phyloP scores from a whole-genome alignment of 2,797 vertebrate genomes.

The Vultur gryphus region DNA sequence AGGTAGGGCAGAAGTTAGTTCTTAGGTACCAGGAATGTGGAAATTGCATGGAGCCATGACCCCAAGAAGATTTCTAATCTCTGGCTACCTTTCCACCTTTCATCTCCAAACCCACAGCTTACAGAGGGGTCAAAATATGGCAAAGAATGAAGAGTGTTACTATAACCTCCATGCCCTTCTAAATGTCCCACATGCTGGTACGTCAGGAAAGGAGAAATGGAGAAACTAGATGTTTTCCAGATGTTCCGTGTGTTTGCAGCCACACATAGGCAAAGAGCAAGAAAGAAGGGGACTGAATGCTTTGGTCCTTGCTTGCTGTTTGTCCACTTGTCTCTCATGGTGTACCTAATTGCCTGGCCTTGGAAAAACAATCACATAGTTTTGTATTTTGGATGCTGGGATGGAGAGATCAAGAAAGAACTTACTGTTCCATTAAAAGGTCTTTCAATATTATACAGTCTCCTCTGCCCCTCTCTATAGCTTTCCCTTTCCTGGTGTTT shows the following conservation, averaged over 20 bases:
- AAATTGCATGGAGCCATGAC: not conserved
- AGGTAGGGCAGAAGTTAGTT: not conserved
- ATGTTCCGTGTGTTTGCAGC: not conserved
- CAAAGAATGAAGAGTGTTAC: not conserved
- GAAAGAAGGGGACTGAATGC: not conserved
- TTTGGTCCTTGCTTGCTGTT: not conserved
- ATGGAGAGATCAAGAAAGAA: not conserved
- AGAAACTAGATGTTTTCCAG: not conserved
- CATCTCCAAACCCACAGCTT: not conserved
- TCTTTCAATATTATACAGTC: not conserved
- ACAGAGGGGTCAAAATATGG: not conserved
- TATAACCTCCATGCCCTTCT: not conserved
- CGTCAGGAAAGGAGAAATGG: not conserved
- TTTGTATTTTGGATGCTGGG: not conserved
- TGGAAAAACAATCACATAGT: not conserved
- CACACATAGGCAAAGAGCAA: not conserved
- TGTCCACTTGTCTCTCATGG: not conserved
- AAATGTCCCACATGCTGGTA: not conserved
- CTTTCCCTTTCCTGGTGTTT: not conserved
- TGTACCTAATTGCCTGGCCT: not conserved
- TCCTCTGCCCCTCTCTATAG: not conserved
- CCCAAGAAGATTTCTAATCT: not conserved
- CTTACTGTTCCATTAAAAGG: not conserved
- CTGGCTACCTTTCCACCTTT: not conserved
- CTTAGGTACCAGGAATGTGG: not conserved